These are phyloP conservation scores for Antrozous pallidus DNA, from an alignment of 2,797 vertebrate species.

Conservation along the genomic window DNA sequence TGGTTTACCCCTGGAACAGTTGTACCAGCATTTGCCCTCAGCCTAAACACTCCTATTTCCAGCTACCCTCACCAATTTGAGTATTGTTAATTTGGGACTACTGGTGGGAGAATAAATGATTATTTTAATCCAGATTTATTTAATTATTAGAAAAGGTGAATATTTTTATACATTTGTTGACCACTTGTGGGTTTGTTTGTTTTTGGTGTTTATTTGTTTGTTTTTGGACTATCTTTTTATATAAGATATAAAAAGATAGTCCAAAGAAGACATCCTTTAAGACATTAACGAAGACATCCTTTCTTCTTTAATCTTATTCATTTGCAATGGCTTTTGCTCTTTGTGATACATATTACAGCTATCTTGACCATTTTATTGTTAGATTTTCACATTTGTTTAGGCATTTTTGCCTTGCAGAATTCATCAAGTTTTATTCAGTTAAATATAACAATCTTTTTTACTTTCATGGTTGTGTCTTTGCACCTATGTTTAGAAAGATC, in stretches of 20 bases:
- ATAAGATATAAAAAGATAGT: too few species aligned
- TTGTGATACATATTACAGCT: background rate
- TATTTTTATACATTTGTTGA: background rate
- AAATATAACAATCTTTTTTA: background rate
- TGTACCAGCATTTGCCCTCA: background rate
- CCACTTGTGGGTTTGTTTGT: background rate
- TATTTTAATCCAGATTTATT: background rate
- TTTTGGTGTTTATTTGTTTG: background rate
- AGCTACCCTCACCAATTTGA: background rate
- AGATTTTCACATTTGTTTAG: background rate
- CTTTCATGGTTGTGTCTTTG: background rate
- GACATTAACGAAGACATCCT: too few species aligned
- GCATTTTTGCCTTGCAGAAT: background rate
- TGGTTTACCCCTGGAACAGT: background rate
- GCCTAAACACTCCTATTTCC: background rate
- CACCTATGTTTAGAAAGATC: background rate
- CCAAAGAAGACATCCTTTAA: too few species aligned
- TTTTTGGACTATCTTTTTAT: background rate
- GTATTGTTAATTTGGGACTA: background rate
- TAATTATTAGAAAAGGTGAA: background rate
- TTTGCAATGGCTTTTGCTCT: background rate
- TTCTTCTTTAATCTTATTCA: background rate
- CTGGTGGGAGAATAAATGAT: background rate
- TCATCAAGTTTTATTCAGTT: constrained; percentile 12
- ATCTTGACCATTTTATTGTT: background rate